Evolutionary conservation across 2,888 invertebrate species (phyloP), one percentile per base, ranked within the genome.

Genomic region (Meteorus cinctellus): DNA sequence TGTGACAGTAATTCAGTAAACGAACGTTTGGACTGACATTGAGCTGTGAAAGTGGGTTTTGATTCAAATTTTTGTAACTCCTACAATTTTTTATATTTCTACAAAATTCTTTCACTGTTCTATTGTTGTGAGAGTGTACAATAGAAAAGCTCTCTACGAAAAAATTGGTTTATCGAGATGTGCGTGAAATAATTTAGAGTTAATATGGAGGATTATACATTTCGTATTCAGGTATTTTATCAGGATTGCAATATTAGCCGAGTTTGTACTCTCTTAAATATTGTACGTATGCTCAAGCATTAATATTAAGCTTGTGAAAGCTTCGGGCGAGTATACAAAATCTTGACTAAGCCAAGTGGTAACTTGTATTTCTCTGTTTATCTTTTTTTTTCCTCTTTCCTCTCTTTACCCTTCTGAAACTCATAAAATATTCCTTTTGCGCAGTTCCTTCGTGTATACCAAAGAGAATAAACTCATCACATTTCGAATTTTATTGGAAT

Each of bases 281-380:
- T n/a, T n/a, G 4, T 16, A 16, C 48, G 48, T 48, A 12, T 41
- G 16, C 16, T 48, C 14, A 48, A 48, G 14, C 48, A 48, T 48
- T 48, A 48, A 48, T 48, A n/a, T 48, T 48, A 48, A 48, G 48
- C 16, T 48, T n/a, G 16, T 48, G n/a, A 48, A 48, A 48, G 48
- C 48, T 48, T 14, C 48, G 48, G n/a, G 48, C 16, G 48, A 16
- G 48, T 48, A 48, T 48, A 48, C 48, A 48, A 48, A 48, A 48
- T 48, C 48, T n/a, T 48, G 48, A 48, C 48, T 48, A 48, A 48
- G 48, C 48, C 48, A 48, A 48, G 48, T 48, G 48, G 48, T 48
- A 48, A 48, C 48, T 48, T n/a, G n/a, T 48, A 16, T 48, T n/a
- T n/a, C 48, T n/a, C 6, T 41, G 2, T 12, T n/a, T 48, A 3